A percentile compares a stretch with the other conserved stretches of the same genome.
Conservation (phyloP, 1,140 invertebrate genomes). For the Glomeris maerens region DNA sequence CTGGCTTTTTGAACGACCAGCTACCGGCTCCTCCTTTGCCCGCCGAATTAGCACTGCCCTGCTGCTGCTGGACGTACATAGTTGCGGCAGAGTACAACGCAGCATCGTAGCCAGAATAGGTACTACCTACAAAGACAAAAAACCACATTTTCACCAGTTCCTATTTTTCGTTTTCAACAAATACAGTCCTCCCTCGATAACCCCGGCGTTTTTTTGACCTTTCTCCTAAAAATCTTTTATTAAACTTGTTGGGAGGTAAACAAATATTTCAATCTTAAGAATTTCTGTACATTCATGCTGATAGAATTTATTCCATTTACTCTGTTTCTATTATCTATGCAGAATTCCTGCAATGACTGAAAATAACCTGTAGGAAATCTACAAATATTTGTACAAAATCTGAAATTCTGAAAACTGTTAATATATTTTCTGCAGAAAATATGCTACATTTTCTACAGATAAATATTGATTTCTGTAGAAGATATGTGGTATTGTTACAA, state of each 20-base stretch:
- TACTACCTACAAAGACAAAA: neutral
- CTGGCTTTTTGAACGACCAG: slow-evolving; percentile 54
- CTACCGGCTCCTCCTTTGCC: slow-evolving; percentile 20
- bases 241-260: slow-evolving; percentile 38
- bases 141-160: too few species aligned
- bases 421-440: too few species aligned
- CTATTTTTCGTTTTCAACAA: too few species aligned
- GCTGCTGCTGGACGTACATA: slow-evolving; percentile 77
- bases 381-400: too few species aligned
- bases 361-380: too few species aligned
- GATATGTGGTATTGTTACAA: too few species aligned
- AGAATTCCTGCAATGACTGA: too few species aligned
- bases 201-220: neutral
- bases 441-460: too few species aligned
- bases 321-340: too few species aligned
- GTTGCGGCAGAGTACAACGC: slow-evolving; percentile 84
- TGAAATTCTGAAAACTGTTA: too few species aligned
- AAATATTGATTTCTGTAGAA: too few species aligned
- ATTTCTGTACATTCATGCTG: neutral
- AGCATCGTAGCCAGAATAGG: slow-evolving; percentile 60
- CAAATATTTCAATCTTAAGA: neutral
- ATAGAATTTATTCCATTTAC: too few species aligned
- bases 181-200: neutral
- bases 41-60: slow-evolving; percentile 19
- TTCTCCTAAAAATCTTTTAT: neutral